Base-by-base conservation (phyloP, 2,113 vertebrate genomes). In the Copsychus sechellarum region DNA sequence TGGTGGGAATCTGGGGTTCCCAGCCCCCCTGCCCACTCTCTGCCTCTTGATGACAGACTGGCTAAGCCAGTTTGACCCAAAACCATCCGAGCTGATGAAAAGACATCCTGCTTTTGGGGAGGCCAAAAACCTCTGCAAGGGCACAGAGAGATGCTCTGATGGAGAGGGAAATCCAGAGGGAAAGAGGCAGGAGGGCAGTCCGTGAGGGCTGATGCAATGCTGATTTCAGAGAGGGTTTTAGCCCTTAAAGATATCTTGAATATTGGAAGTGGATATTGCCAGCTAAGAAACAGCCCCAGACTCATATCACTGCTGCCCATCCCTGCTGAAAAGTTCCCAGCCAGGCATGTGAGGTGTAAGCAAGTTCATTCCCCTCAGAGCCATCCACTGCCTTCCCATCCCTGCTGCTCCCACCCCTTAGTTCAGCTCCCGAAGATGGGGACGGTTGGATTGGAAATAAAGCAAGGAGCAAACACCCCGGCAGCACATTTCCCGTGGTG, bases 311-410 rank as follows among this genome's bases (percentile, higher is more conserved):
- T 1, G 20, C 7, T 5, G 11, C 12, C 5, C 50, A 40, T 28
- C 54, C 36, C 54, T 70, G 67, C 77, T 4, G 0, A 33, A 82
- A 85, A 19, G 33, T 33, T 31, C 51, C 33, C 45, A 53, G 38
- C 33, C 6, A 0, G 33, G 42, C 34, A 47, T 33, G 18, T 3
- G 5, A 54, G 50, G 23, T 0, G 2, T 48, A 14, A 81, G 54
- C 47, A 48, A 45, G 25, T 22, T 57, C 50, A 66, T 72, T 66
- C 33, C 36, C 42, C 2, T 1, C 64, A 73, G 51, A 81, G 9
- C 3, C 50, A 61, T 42, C 54, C 0, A 0, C 57, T 80, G 43
- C 74, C 47, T 62, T 60, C 34, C 76, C 57, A 56, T 38, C 38
- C 57, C n/a, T 2, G 1, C 66, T 67, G 53, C 36, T 73, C 45